phyloP scores from a whole-genome alignment of 1,140 invertebrate genomes.

The Drosophila teissieri region DNA sequence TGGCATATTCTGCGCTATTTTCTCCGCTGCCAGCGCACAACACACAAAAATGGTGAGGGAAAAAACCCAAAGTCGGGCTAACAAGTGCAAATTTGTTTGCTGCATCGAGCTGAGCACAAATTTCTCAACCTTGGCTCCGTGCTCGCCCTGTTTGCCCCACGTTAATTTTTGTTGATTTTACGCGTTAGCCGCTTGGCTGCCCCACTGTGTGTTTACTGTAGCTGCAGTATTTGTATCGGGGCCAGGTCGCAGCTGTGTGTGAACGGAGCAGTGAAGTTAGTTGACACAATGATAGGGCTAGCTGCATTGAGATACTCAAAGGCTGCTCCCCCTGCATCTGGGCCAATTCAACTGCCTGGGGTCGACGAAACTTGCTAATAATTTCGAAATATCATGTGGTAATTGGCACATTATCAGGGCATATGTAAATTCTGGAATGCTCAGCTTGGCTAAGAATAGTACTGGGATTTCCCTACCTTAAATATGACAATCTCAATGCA shows the following conservation, averaged over 20 bases:
- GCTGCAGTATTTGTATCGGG: constrained; percentile 33
- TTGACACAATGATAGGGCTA: constrained; percentile 21
- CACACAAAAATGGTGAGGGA: background rate
- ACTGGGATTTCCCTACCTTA: background rate
- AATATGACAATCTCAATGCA: background rate
- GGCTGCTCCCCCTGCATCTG: constrained; percentile 1
- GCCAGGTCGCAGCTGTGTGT: constrained; percentile 47
- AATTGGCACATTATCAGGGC: background rate
- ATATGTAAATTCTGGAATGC: background rate
- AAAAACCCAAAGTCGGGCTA: constrained; percentile 28
- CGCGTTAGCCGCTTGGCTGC: constrained; percentile 46
- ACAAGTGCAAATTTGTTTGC: constrained; percentile 70
- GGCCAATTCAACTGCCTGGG: background rate
- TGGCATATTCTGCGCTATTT: constrained; percentile 44
- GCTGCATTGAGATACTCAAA: constrained; percentile 2
- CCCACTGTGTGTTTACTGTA: constrained; percentile 48
- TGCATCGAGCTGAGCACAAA: constrained; percentile 44
- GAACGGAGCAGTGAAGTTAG: constrained; percentile 9
- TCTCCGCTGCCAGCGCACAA: constrained; percentile 19
- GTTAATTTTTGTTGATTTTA: constrained; percentile 69
- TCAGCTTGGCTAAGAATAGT: background rate
- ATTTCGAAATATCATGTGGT: background rate
- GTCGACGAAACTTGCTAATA: background rate
- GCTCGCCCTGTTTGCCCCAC: constrained; percentile 33
- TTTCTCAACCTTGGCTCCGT: constrained; percentile 39